Evolutionary conservation across 2,797 vertebrate genomes (phyloP), one percentile per base, ranked within the genome.

Genomic region (Channallabes apus): DNA sequence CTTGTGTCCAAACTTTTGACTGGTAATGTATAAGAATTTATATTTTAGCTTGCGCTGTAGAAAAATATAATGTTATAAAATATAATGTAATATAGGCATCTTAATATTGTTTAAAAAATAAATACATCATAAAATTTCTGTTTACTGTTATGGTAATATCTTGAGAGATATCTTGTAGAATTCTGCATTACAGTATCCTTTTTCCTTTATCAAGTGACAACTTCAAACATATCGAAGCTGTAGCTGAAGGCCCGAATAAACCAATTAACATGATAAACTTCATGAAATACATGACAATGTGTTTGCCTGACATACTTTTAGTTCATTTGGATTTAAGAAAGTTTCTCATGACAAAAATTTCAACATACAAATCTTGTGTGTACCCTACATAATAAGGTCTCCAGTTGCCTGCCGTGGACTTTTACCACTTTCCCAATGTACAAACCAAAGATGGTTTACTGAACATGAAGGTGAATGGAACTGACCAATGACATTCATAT

Each of bases 321-420:
- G 11, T 51, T 51, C 3, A 51, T 51, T 51, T 62, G 76, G 2
- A 62, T n/a, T 62, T 41, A 2, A 38, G 32, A 20, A 61, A 6
- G 4, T 62, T 56, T 51, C 17, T 76, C 38, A 81, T 90, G 83
- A 88, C 86, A 86, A 90, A 92, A 75, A 79, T 93, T 22, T 94
- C 91, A 94, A 91, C 94, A 96, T 95, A 95, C 95, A 91, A 90
- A 0, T 61, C 82, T 88, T 93, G 95, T 96, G 95, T 96, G 96
- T 95, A 94, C 95, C 96, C 95, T 96, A 95, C 95, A 95, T 95
- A 92, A 93, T 93, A 91, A 91, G 83, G 90, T 95, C 94, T 94
- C 94, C 51, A 86, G 15, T 83, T n/a, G 95, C 94, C 89, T 94
- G 95, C 93, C 84, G 77, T 93, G 96, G 95, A 94, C 4, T 2